These are phyloP conservation scores for Ia io DNA, from an alignment of 2,113 vertebrate species.

Conservation along the genomic window DNA sequence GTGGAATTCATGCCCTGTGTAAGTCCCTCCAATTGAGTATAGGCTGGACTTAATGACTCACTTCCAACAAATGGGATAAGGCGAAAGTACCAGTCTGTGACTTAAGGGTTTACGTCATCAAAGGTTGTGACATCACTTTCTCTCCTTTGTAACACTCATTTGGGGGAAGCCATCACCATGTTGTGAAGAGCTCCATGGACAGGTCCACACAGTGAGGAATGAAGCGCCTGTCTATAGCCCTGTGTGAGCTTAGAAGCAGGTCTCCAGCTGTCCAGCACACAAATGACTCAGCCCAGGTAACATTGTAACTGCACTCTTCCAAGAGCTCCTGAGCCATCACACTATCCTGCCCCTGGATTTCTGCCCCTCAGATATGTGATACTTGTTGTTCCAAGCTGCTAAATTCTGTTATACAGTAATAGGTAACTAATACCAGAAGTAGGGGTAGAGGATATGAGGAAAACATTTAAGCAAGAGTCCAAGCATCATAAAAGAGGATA, in stretches of 20 bases:
- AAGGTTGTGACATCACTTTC: background rate
- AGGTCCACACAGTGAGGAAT: background rate
- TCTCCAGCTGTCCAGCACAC: background rate
- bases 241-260: background rate
- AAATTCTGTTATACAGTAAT: background rate
- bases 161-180: background rate
- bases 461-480: background rate
- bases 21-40: background rate
- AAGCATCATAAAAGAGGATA: background rate
- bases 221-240: background rate
- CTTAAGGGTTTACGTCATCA: background rate
- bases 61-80: background rate
- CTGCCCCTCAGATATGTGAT: background rate
- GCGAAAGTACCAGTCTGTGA: background rate
- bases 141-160: background rate
- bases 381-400: background rate
- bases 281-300: background rate
- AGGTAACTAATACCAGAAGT: background rate
- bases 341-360: background rate
- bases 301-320: background rate
- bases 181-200: background rate
- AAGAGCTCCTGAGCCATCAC: background rate
- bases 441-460: background rate
- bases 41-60: background rate
- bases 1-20: background rate